These are phyloP conservation scores for Callocephalon fimbriatum DNA, from an alignment of 2,113 vertebrate species.

Conservation along the genomic window DNA sequence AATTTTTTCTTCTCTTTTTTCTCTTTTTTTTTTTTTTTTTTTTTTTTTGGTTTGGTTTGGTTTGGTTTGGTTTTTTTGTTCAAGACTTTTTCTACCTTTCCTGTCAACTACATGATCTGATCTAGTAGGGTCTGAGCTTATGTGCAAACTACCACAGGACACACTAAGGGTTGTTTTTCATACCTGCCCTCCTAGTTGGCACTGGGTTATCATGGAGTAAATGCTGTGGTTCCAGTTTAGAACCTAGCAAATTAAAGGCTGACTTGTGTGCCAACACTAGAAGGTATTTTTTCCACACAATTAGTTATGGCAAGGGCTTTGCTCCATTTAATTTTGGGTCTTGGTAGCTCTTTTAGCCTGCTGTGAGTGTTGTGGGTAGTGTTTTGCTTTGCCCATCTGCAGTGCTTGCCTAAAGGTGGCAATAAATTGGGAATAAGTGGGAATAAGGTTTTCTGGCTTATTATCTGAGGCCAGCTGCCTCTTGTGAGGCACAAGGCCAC, in stretches of 20 bases:
- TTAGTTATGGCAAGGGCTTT: neutral
- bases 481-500: neutral
- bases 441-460: neutral
- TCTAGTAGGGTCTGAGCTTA: neutral
- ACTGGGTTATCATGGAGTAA: neutral
- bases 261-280: neutral
- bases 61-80: neutral
- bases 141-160: neutral
- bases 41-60: fast-evolving
- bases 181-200: neutral
- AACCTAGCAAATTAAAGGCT: neutral
- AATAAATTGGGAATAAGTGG: neutral
- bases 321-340: neutral
- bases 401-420: neutral
- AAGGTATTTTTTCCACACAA: neutral
- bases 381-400: neutral
- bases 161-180: neutral
- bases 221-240: neutral
- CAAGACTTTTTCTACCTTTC: neutral
- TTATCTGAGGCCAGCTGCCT: neutral
- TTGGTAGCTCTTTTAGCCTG: neutral
- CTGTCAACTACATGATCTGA: neutral
- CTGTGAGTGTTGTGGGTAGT: neutral
- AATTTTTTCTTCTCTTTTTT: neutral
- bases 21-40: too few species aligned